Percentiles rank a stretch among this genome's conserved stretches.
Evolutionary conservation across 2,888 invertebrate species (phyloP).

Genomic region (Arctia plantaginis): DNA sequence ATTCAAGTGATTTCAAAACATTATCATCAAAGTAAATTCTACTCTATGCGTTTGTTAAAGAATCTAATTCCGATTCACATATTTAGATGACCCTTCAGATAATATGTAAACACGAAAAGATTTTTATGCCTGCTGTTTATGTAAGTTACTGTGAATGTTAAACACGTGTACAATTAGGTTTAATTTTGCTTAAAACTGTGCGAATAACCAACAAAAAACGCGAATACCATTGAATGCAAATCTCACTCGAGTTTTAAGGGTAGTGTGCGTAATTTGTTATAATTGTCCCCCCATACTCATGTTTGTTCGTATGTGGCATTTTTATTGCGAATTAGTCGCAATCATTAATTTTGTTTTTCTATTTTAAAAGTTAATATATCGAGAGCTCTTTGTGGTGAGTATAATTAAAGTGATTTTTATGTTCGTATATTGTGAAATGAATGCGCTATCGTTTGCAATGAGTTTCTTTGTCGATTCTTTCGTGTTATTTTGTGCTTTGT

Average conservation of each 20-base stretch:
- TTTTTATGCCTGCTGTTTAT: conserved; percentile 42
- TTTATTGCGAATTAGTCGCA: conserved; percentile 86
- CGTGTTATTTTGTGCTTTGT: conserved; percentile 58
- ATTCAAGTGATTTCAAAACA: conserved; percentile 82
- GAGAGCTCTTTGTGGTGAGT: conserved; percentile 72
- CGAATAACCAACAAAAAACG: conserved; percentile 75
- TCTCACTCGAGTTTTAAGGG: conserved; percentile 86
- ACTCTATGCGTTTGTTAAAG: conserved; percentile 54
- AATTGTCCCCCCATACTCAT: conserved; percentile 78
- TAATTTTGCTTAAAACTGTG: conserved; percentile 42
- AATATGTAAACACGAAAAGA: conserved; percentile 52
- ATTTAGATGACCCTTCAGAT: conserved; percentile 79
- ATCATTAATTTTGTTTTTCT: conserved; percentile 86
- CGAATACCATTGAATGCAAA: conserved; percentile 84
- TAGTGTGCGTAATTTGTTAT: conserved; percentile 86
- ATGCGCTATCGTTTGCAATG: conserved; percentile 77
- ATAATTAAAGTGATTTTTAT: conserved; percentile 73
- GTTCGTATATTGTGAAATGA: conserved; percentile 64
- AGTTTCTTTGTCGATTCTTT: conserved; percentile 65
- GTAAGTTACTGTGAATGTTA: conserved; percentile 40
- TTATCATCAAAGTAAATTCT: conserved; percentile 46
- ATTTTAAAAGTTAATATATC: conserved; percentile 80
- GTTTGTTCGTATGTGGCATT: conserved; percentile 86
- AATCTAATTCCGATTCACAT: conserved; percentile 60
- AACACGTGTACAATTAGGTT: conserved; percentile 32